These are phyloP conservation scores for Luperina nickerlii DNA, from an alignment of 2,888 invertebrate species.

Conservation along the genomic window DNA sequence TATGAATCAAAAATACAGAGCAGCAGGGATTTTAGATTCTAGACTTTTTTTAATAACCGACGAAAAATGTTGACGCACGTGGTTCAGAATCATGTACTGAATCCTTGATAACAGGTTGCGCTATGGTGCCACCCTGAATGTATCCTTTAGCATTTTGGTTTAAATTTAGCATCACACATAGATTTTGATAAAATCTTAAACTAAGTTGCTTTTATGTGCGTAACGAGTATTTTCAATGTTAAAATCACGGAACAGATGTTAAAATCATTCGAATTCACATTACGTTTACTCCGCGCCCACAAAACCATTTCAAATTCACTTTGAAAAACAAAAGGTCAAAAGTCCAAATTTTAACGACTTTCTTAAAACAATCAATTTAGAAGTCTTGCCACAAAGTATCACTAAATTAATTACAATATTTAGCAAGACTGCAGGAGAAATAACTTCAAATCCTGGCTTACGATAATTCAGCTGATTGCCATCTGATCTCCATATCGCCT, in stretches of 20 bases:
- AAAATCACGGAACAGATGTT: neutral
- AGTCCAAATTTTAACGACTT: constrained; percentile 50
- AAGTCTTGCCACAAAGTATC: constrained; percentile 72
- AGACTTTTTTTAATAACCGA: neutral
- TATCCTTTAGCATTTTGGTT: neutral
- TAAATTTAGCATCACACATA: neutral
- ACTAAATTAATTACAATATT: constrained; percentile 80
- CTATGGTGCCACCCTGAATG: too few relatives aligned
- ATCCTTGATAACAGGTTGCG: too few relatives aligned
- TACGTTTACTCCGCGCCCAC: neutral
- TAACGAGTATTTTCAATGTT: neutral
- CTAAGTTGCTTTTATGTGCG: neutral
- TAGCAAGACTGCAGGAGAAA: constrained; percentile 71
- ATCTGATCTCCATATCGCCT: constrained; percentile 71
- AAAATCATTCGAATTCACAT: neutral
- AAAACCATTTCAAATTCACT: constrained; percentile 37
- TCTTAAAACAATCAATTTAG: constrained; percentile 67
- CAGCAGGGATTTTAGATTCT: neutral
- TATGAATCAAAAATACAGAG: neutral
- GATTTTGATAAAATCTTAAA: neutral
- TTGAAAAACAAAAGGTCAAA: constrained; percentile 33
- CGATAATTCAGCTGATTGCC: constrained; percentile 76
- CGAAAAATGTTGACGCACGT: neutral
- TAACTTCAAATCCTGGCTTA: constrained; percentile 78
- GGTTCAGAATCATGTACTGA: neutral